Evolutionary conservation across 2,797 vertebrate species (phyloP), one percentile per base, ranked within the genome.

Genomic region (Tapirus indicus): DNA sequence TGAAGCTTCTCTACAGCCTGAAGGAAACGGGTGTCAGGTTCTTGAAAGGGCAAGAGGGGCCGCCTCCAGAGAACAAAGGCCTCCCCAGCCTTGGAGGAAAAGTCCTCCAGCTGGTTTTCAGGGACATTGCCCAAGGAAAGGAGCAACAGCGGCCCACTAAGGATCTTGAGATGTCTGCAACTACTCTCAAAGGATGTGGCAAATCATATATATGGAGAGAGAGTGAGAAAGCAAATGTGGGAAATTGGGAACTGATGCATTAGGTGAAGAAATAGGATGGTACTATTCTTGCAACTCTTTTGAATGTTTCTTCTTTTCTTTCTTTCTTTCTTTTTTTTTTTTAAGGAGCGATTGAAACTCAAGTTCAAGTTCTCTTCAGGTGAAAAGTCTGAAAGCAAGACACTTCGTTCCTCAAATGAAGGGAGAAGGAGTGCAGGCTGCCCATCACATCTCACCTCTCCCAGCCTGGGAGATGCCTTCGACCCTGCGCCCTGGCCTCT

Each of bases 121-220:
- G 23, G 11, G n/a, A 38, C 44, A 38, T 8, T 0, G 0, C 16
- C 41, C 27, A 64, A 25, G 71, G 3, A 62, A 35, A 60, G 71
- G 56, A 64, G 32, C 71, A 64, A 88, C 10, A 49, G 20, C 6
- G 7, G 29, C 11, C 44, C 29, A 41, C 18, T 1, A 11, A 60
- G 25, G 25, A 29, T 32, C 25, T 11, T 20, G 16, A 21, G 25
- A 41, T 38, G 47, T 29, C 18, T 17, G 44, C n/a, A 20, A 44
- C 13, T 9, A 3, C 71, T 54, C n/a, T 69, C 64, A 56, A 32
- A 41, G 29, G 52, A 12, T 14, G 29, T 6, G 20, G 12, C 29
- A 13, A 17, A n/a, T 60, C 11, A 23, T 29, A 10, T 6, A 20
- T 7, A 3, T 18, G 72, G 27, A 35, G 49, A 54, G 8, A 41